Evolutionary conservation across 2,113 vertebrate genomes (phyloP).

Genomic region (Thunnus maccoyii): DNA sequence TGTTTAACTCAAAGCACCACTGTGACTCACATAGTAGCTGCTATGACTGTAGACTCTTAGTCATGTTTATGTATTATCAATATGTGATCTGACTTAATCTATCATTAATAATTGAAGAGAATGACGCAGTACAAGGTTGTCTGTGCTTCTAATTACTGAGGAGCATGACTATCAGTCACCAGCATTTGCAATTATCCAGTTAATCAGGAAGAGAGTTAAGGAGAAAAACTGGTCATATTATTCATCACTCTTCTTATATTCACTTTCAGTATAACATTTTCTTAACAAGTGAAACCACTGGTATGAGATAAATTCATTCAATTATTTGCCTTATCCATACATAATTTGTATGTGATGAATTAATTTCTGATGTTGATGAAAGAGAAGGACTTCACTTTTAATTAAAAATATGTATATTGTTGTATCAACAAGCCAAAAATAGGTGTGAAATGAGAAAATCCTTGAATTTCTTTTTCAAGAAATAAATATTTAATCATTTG

Average conservation of each 20-base stretch:
- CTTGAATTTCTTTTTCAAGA: not conserved
- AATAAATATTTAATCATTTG: not conserved
- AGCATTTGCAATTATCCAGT: constrained; percentile 21
- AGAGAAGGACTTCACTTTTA: too few species aligned
- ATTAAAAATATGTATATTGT: too few species aligned
- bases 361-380: too few species aligned
- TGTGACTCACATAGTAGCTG: not conserved
- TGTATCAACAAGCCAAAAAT: not conserved
- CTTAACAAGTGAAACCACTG: not conserved
- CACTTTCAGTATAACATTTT: not conserved
- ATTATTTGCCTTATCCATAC: not conserved
- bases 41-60: not conserved
- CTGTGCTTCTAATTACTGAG: constrained; percentile 29
- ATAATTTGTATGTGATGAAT: too few species aligned
- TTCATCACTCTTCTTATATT: not conserved
- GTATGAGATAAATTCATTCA: not conserved
- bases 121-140: constrained; percentile 2
- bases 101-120: constrained; percentile 11
- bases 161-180: not conserved
- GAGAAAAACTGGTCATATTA: not conserved
- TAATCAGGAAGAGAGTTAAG: constrained; percentile 1
- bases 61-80: constrained; percentile 1
- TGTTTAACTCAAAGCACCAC: not conserved
- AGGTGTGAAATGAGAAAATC: not conserved
- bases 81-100: not conserved